Conservation (phyloP, 2,888 invertebrate species). For the Papilio elwesi region DNA sequence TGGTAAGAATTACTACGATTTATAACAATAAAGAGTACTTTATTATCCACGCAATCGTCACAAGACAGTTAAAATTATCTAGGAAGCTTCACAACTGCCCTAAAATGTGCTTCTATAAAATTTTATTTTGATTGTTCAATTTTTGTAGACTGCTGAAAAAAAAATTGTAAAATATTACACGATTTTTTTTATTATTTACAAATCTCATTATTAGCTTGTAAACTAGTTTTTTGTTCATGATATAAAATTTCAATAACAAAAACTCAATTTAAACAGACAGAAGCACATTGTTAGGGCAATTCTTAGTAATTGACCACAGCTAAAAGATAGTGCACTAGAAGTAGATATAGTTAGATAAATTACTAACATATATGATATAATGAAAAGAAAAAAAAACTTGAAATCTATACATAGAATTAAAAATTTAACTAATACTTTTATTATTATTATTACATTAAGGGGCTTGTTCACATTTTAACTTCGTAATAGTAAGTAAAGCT, state of each 20-base stretch:
- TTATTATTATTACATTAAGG: slow-evolving; percentile 76
- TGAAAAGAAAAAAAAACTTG: slow-evolving; percentile 71
- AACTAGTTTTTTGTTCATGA: not conserved
- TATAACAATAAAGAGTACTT: slow-evolving; percentile 73
- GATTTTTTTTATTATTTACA: slow-evolving; percentile 37
- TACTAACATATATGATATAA: slow-evolving; percentile 72
- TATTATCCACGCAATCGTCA: slow-evolving; percentile 76
- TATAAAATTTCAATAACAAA: not conserved
- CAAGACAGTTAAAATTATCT: slow-evolving; percentile 57
- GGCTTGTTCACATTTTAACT: slow-evolving; percentile 84
- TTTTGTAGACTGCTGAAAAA: not conserved
- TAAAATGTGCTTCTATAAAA: slow-evolving; percentile 58
- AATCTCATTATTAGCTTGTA: not conserved
- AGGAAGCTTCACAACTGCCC: slow-evolving; percentile 72
- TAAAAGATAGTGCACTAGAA: slow-evolving; percentile 81
- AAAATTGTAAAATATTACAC: not conserved
- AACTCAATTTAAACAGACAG: slow-evolving; percentile 45
- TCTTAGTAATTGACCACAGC: slow-evolving; percentile 81
- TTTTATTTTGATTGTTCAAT: not conserved
- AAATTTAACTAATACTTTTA: slow-evolving; percentile 83
- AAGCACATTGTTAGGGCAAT: slow-evolving; percentile 62
- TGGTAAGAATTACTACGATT: slow-evolving; percentile 69
- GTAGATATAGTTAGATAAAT: slow-evolving; percentile 80
- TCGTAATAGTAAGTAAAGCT: slow-evolving; percentile 79
- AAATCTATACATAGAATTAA: slow-evolving; percentile 83